phyloP scores from a whole-genome alignment of 92 coral and sea anemone species.

The Diadumene lineata region DNA sequence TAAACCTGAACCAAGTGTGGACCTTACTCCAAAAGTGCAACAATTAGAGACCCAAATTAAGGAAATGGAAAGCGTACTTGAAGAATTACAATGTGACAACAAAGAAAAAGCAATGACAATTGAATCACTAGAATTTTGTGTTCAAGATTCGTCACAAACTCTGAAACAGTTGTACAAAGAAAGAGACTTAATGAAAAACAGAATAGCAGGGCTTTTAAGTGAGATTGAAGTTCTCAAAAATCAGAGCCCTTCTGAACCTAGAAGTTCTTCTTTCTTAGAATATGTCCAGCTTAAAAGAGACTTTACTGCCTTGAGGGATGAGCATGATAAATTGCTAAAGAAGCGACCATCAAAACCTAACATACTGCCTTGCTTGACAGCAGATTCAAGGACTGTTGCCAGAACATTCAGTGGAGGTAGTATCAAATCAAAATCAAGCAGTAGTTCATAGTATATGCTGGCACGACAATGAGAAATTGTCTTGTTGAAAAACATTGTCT shows the following conservation, averaged over 20 bases:
- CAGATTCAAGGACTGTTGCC: constrained; percentile 33
- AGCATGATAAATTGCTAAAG: constrained; percentile 67
- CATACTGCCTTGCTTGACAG: constrained; percentile 67
- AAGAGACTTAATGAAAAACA: constrained; percentile 75
- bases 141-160: constrained; percentile 68
- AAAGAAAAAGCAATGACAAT: constrained; percentile 46
- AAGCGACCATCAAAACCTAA: constrained; percentile 60
- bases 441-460: background rate
- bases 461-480: no score
- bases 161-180: constrained; percentile 74
- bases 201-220: constrained; percentile 66
- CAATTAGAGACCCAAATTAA: constrained; percentile 36
- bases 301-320: constrained; percentile 57
- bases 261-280: constrained; percentile 59
- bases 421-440: constrained; percentile 27
- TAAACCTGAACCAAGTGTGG: constrained; percentile 12
- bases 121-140: constrained; percentile 51
- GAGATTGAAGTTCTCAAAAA: constrained; percentile 53
- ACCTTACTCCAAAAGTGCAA: constrained; percentile 27
- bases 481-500: background rate
- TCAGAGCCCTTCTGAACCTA: constrained; percentile 21
- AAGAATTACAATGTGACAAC: constrained; percentile 39
- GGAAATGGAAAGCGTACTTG: constrained; percentile 37
- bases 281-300: constrained; percentile 79
- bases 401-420: background rate